A percentile compares a stretch with the other conserved stretches of the same genome.
Evolutionary conservation across 1,140 invertebrate species (phyloP).

Genomic region (Gyrodactylus salaris): DNA sequence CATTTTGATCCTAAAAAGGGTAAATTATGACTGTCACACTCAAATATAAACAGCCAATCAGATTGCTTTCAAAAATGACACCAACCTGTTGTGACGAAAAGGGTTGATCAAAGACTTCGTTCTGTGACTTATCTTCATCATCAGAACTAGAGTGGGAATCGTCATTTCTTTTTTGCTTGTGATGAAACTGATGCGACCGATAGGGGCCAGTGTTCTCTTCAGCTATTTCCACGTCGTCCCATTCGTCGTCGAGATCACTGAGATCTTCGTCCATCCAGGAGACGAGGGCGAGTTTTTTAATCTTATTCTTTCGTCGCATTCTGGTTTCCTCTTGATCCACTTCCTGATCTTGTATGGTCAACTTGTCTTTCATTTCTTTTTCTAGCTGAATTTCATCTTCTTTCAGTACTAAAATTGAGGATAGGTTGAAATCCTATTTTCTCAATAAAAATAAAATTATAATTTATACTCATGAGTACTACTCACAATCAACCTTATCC

Average conservation of each 20-base stretch:
- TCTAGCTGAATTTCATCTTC: no score
- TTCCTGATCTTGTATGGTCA: no score
- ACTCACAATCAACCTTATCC: not conserved
- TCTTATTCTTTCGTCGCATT: not conserved
- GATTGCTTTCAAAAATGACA: not conserved
- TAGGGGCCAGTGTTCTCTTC: not conserved
- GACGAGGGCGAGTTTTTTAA: not conserved
- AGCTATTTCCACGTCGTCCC: not conserved
- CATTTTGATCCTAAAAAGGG: not conserved
- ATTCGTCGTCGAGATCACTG: not conserved
- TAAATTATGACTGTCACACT: not conserved
- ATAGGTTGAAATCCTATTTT: no score
- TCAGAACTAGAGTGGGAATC: not conserved
- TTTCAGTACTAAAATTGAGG: no score
- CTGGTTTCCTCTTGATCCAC: not conserved
- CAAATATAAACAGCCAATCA: not conserved
- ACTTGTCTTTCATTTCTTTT: no score
- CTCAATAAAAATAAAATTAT: no score
- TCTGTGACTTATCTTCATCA: no score
- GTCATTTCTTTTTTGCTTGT: not conserved
- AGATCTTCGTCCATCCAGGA: not conserved
- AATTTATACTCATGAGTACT: no score
- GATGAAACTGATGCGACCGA: not conserved
- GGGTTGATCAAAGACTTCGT: no score
- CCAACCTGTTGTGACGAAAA: no score